Evolutionary conservation across 2,113 vertebrate species (phyloP), one percentile per base, ranked within the genome.

Genomic region (Apistogramma diplotaenia): DNA sequence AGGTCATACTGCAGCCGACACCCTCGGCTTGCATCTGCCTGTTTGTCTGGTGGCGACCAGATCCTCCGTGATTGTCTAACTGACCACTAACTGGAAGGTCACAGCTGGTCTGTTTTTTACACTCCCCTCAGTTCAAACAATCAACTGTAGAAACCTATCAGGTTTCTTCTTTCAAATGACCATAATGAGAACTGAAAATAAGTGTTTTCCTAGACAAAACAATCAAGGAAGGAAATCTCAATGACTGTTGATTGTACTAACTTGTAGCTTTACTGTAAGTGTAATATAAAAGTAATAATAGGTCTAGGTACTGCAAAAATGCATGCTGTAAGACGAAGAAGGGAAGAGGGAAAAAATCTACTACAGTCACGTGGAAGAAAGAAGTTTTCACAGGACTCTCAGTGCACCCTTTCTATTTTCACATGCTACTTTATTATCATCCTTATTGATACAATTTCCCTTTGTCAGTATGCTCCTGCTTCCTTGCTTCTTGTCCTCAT

Each of bases 1-100:
- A 93, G 91, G 90, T 92, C 92, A 89, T 74, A 67, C 77, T 81
- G 55, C 56, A 88, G 87, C 82, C 89, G 73, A 84, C 87, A 86
- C 87, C 87, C 79, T 84, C 12, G 33, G 0, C 37, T 65, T 27
- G 6, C 53, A 37, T 73, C 70, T 70, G 60, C 49, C 76, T 86
- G 77, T 88, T 23, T 79, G 65, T 73, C 76, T 81, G 82, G 74
- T 81, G 73, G 76, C 76, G 78, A 86, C 83, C 78, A 29, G 82
- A 87, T 5, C 62, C 29, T 49, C 11, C 31, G 11, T 6, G 71
- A 27, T 61, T 18, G 25, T 72, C 29, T 71, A 27, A 76, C 56
- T 62, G 53, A 81, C 62, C 55, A 55, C 70, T 8, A 27, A 43
- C 59, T 76, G 1, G 74, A 82, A 81, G 82, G 79, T 85, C 79